phyloP scores from a whole-genome alignment of 2,113 vertebrate species.

The Mormyrus iriodes region DNA sequence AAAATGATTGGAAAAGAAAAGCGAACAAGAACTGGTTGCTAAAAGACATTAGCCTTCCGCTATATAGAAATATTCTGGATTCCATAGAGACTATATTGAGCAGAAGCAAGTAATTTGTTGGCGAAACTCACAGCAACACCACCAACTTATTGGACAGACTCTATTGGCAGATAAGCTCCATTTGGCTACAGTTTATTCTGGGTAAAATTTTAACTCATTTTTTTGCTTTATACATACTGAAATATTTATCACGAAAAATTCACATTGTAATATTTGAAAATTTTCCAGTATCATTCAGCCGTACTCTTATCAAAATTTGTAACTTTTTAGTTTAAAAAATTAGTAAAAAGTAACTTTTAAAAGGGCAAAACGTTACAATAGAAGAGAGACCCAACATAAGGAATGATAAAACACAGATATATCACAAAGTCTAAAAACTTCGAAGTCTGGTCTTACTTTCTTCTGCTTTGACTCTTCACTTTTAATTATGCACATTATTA shows the following conservation, averaged over 20 bases:
- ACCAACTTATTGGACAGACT: not conserved
- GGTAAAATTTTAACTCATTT: not conserved
- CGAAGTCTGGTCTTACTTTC: not conserved
- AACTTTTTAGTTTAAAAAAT: too few relatives aligned
- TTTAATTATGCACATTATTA: conserved; percentile 30
- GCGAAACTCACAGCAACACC: not conserved
- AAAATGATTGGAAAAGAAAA: not conserved
- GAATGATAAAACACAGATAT: not conserved
- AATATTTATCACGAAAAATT: not conserved
- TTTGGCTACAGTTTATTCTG: not conserved
- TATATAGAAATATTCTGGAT: not conserved
- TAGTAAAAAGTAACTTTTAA: not conserved
- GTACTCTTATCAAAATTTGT: not conserved
- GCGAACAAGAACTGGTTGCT: not conserved
- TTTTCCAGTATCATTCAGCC: not conserved
- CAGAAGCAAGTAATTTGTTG: not conserved
- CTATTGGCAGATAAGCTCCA: not conserved
- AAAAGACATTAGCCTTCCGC: not conserved
- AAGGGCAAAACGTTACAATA: not conserved
- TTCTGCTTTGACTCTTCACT: conserved; percentile 29
- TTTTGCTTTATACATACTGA: not conserved
- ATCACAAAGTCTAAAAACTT: not conserved
- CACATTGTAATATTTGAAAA: not conserved
- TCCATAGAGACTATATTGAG: not conserved
- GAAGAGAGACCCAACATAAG: not conserved